Evolutionary conservation across 2,797 vertebrate genomes (phyloP), one percentile per base, ranked within the genome.

Genomic region (Peromyscus aztecus): DNA sequence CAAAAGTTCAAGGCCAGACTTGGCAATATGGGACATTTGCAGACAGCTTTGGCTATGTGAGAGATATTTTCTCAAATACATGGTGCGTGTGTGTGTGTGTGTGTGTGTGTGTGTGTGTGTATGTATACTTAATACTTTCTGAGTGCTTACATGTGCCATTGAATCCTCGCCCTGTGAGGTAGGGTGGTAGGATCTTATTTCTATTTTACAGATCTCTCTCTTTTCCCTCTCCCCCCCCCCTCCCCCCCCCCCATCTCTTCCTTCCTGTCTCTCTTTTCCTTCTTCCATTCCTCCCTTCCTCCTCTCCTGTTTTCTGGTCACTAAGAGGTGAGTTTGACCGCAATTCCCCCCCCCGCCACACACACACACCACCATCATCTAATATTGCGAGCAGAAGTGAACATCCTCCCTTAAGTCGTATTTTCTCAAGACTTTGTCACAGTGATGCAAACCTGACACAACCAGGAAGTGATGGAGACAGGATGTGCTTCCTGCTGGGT

Each of bases 211-310:
- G 21, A 61, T 34, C 11, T 61, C 23, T 43, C 14, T 17, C 7
- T 12, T 27, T 11, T 31, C 34, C 46, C 17, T 21, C 19, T 2
- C 16, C 12, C 31, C 29, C 31, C 31, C 43, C 17, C 55, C 1
- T 6, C 31, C 24, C 17, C 21, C 19, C 4, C 1, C 4, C 13
- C 19, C 10, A 1, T 1, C 61, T 27, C 46, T 3, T 34, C 3
- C 67, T 17, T 19, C n/a, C 27, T 21, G 3, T 8, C 19, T 4
- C 37, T 34, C 24, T 16, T 27, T 63, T 29, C 24, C 6, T 12
- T 40, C 16, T n/a, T 16, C 6, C 67, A 10, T 29, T 40, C 24
- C 4, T 24, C 5, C 65, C 9, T 5, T 61, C 52, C 43, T 21
- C 31, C 29, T 8, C 23, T 46, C 40, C 11, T n/a, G n/a, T 57